Evolutionary conservation across 2,797 vertebrate species (phyloP).

Genomic region (Erpetoichthys calabaricus): DNA sequence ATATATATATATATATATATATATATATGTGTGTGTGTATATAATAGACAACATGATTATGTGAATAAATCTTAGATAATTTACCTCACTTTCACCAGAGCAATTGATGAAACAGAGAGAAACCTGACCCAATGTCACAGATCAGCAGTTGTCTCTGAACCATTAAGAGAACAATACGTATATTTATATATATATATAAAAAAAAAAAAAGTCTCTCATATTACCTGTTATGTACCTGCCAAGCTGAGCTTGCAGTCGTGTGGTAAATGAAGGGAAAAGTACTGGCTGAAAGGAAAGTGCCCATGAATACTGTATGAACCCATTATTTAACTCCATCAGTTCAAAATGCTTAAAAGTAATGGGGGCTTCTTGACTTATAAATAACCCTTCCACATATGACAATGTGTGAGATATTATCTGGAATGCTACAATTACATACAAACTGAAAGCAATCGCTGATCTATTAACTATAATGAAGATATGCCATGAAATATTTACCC

Average conservation of each 20-base stretch:
- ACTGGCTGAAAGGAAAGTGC: slow-evolving; percentile 21
- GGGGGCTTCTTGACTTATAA: too few species aligned
- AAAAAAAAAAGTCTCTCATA: not conserved
- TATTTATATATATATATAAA: too few species aligned
- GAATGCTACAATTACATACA: too few species aligned
- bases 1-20: too few species aligned
- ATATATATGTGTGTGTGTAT: too few species aligned
- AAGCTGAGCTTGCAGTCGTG: not conserved
- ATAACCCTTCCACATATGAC: too few species aligned
- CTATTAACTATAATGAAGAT: too few species aligned
- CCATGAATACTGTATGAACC: slow-evolving; percentile 25
- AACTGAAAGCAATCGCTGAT: too few species aligned
- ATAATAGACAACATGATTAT: too few species aligned
- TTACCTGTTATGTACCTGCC: slow-evolving; percentile 15
- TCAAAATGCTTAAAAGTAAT: too few species aligned
- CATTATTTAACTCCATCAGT: slow-evolving; percentile 15
- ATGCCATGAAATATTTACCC: too few species aligned
- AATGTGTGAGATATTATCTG: too few species aligned
- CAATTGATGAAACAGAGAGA: not conserved
- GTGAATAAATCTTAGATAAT: not conserved
- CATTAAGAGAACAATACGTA: not conserved
- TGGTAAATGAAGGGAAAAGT: slow-evolving; percentile 11
- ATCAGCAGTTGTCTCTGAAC: not conserved
- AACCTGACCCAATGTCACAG: not conserved
- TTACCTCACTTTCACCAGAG: not conserved